Evolutionary conservation across 2,797 vertebrate species (phyloP), one percentile per base, ranked within the genome.

Genomic region (Lacerta agilis): DNA sequence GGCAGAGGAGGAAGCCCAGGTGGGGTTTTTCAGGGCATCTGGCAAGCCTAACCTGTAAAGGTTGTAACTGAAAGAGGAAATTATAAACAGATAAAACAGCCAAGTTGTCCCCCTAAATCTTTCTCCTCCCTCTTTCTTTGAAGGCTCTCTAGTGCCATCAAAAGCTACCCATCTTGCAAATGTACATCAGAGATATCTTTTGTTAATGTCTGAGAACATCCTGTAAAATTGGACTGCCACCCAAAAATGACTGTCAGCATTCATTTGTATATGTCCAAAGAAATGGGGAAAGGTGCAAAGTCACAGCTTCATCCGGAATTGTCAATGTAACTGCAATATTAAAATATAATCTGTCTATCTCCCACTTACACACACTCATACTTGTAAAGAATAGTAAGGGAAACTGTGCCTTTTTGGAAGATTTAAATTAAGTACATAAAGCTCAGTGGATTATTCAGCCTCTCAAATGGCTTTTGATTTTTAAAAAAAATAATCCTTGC

Each of bases 391-490:
- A 45, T 20, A 72, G 1, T 0, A 0, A 38, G 0, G 0, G 18
- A 88, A 80, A 9, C 9, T 58, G 15, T 4, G 67, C 61, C 82
- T 71, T 55, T 84, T 66, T n/a, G 55, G 2, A 29, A 29, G 41
- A 25, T 29, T 55, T 43, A 67, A 61, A 79, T 83, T 79, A 84
- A 79, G 8, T 43, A 72, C 23, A 83, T 4, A 64, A 36, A 79
- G 73, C 72, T 9, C 4, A 9, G 5, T 3, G 29, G 86, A 82
- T 77, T 64, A 89, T 5, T 77, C 20, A 0, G 25, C 15, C 10
- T 29, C 75, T 91, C 84, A 77, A 82, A 88, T 93, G 76, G 38
- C 72, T 64, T 27, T 43, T 83, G 79, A 83, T 72, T 45, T 72
- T 45, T 13, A 0, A 11, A 49, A 49, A 49, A 49, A n/a, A 79